Percentiles rank a stretch among this genome's conserved stretches.
Evolutionary conservation across 2,888 invertebrate species (phyloP).

Genomic region (Coleophora flavipennella): DNA sequence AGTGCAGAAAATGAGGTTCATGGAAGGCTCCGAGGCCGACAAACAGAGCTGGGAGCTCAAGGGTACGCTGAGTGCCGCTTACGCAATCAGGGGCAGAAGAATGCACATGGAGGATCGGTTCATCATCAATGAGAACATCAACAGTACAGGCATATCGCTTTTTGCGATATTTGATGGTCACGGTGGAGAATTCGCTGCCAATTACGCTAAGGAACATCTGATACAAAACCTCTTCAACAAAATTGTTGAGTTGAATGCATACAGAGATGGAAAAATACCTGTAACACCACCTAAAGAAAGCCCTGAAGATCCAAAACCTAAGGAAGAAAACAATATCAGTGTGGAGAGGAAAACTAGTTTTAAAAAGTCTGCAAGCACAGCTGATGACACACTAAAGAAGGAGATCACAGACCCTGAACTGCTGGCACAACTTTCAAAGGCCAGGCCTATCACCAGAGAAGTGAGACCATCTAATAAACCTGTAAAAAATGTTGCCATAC

Average conservation of each 20-base stretch:
- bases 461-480: slow-evolving; percentile 64
- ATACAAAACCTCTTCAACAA: slow-evolving; percentile 85
- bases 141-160: slow-evolving; percentile 87
- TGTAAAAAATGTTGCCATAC: slow-evolving; percentile 58
- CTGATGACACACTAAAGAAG: slow-evolving; percentile 70
- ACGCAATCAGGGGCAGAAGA: slow-evolving; percentile 91
- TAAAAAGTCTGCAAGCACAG: slow-evolving; percentile 76
- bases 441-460: slow-evolving; percentile 75
- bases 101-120: slow-evolving; percentile 96
- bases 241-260: slow-evolving; percentile 80
- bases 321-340: slow-evolving; percentile 42
- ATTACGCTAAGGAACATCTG: slow-evolving; percentile 91
- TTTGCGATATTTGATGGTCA: slow-evolving; percentile 97
- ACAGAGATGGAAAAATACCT: slow-evolving; percentile 72
- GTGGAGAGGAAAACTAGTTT: slow-evolving; percentile 77
- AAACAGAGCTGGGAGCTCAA: slow-evolving; percentile 83
- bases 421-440: slow-evolving; percentile 75
- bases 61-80: slow-evolving; percentile 84
- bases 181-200: slow-evolving; percentile 95
- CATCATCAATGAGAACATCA: slow-evolving; percentile 88
- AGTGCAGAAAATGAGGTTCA: slow-evolving; percentile 72
- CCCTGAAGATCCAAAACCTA: slow-evolving; percentile 50
- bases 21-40: slow-evolving; percentile 69
- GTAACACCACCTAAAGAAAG: slow-evolving; percentile 38
- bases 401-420: slow-evolving; percentile 80